Evolutionary conservation across 2,113 vertebrate species (phyloP), one percentile per base, ranked within the genome.

Genomic region (Panthera leo): DNA sequence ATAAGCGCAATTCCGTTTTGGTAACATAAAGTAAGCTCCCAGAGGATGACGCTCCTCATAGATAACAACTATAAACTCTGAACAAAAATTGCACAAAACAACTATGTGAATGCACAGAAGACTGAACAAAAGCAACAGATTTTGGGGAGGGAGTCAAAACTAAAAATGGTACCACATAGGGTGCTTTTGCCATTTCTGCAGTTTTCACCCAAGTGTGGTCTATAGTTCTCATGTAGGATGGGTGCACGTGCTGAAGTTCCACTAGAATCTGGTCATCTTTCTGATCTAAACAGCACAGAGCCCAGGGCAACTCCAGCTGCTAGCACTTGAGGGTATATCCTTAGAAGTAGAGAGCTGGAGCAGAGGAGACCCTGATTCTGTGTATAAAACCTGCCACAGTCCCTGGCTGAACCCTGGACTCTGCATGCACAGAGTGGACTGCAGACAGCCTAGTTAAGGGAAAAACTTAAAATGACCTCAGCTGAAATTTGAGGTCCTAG

Each of bases 111-210:
- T 7, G 31, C 15, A 71, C 63, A 42, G 63, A 31, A 73, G 83
- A 88, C 53, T 48, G 70, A 93, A 58, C 42, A 93, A 91, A 78
- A 82, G 76, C 1, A 65, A 29, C 23, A 18, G 65, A 39, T 76
- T 85, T 82, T 5, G 48, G 21, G 42, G 7, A 80, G 3, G 15
- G 5, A 91, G 34, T 23, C 23, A 67, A 45, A 42, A 11, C 1
- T 67, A 42, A 42, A 67, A 79, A 42, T 42, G 45, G 15, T 7
- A 82, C 10, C 11, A 36, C 5, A 10, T 10, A 42, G 86, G 36
- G 2, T 55, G 5, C 34, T 5, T 48, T 53, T 76, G 29, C 42
- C 70, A 36, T 31, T n/a, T 67, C 48, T 73, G 16, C 11, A 31
- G 29, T 75, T 45, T 85, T 79, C 23, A 18, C 55, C 55, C 65